Base-by-base conservation (phyloP, 1,140 invertebrate genomes). In the Sipha flava region DNA sequence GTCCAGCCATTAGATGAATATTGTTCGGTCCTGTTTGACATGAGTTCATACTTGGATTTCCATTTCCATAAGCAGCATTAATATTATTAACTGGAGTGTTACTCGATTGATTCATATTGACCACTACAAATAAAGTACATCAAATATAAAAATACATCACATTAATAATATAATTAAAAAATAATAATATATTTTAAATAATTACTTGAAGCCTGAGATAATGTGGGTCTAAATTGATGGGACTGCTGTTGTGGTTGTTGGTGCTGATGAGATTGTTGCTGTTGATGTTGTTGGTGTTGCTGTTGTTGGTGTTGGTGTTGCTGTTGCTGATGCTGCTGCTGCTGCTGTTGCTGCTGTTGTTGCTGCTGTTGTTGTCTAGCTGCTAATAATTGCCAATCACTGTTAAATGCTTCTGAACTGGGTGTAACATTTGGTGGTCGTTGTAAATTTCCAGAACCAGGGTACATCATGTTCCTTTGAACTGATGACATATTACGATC, bases 61-160 rank as follows among this genome's bases (percentile, higher is more conserved):
- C 34, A 12, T 52, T 23, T 10, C 34, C 34, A n/a, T 57, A 77
- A 16, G 52, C 73, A 16, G 31, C n/a, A 18, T 31, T 34, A 77
- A 59, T 77, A 54, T 75, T 75, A n/a, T 77, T 77, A n/a, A 77
- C 49, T 29, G 73, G 73, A 43, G 52, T n/a, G 21, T 77, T 77
- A 26, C 31, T 23, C 2, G 52, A 1, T 57, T 77, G 73, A 9
- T 77, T 77, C 21, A 77, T 29, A 43, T 77, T 77, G 2, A 31
- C 73, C 23, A 77, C 73, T 77, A 73, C n/a, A 73, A 52, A 54
- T 18, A 66, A 40, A 21, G 6, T 12, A 31, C 3, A n/a, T n/a
- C 1, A 18, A 62, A 31, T 40, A 64, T 18, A 14, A 64, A 40
- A n/a, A 21, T 37, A 10, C 18, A 62, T 62, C n/a, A 62, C 12